Base-by-base conservation (phyloP, 2,888 invertebrate genomes). In the Drosophila diplacantha region DNA sequence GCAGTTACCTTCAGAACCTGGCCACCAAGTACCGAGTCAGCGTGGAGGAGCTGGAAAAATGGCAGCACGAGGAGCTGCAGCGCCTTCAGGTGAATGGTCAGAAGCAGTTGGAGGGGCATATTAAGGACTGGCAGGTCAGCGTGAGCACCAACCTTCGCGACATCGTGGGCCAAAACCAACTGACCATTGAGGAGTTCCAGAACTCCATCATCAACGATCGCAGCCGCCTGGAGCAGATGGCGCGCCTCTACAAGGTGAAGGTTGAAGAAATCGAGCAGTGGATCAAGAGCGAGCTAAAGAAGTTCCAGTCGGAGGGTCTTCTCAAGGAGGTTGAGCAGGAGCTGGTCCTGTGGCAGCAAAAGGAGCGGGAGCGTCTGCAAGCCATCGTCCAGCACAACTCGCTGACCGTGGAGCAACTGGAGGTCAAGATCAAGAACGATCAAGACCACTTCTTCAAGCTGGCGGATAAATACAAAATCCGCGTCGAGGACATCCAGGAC, bases 131-230 rank as follows among this genome's bases (percentile, higher is more conserved):
- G 87, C 87, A 87, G 51, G 41, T 68, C 39, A 73, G 79, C 7
- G 87, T 86, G 9, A 85, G 84, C 7, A 74, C 77, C 8, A 83
- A 81, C 43, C 71, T 88, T 46, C 80, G 83, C 49, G 71, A 75
- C 4, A 81, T 87, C 6, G 75, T 86, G 14, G 73, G 75, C 3
- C 77, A 85, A 41, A 88, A 88, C 34, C 85, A 88, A 53, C 55
- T 86, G 16, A 87, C 86, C n/a, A 82, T 87, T 14, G 86, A 87
- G 26, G 85, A 87, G 60, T 86, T 88, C 70, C 85, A 87, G 72
- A 74, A 67, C 31, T 83, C 83, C 20, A 75, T 87, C 3, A 74
- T 85, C 5, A 85, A 79, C 29, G 87, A 87, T 73, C 87, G 86
- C 12, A 74, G 80, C 0, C 81, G 82, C 1, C 47, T 87, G 3